These are phyloP conservation scores for Halesus radiatus DNA, from an alignment of 1,140 invertebrate species.

Conservation along the genomic window DNA sequence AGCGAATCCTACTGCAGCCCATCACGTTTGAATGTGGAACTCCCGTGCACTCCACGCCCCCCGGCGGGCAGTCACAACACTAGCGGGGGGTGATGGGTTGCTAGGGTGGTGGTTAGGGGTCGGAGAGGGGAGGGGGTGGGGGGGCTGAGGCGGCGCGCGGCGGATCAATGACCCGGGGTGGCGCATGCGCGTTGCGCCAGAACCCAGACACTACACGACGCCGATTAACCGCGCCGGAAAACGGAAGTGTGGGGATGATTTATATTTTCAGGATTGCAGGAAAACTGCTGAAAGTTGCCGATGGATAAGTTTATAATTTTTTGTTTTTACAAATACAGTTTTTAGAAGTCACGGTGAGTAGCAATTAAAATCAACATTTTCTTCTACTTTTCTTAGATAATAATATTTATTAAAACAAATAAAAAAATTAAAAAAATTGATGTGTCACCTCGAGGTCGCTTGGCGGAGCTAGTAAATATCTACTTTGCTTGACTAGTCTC, in stretches of 20 bases:
- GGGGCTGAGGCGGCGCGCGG: not conserved
- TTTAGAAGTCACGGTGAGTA: too few relatives aligned
- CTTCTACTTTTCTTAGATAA: too few relatives aligned
- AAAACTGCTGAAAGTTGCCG: not conserved
- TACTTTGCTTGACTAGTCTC: too few relatives aligned
- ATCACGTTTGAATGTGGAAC: constrained; percentile 6
- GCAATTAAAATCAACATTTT: too few relatives aligned
- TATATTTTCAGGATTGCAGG: constrained; percentile 6
- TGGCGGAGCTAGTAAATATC: too few relatives aligned
- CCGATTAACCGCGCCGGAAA: constrained; percentile 26
- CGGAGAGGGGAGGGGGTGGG: not conserved
- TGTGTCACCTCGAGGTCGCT: too few relatives aligned
- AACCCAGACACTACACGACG: constrained; percentile 19
- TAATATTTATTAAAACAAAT: too few relatives aligned
- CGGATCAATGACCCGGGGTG: constrained; percentile 10
- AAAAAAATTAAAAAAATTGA: too few relatives aligned
- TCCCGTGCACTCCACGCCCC: constrained; percentile 21
- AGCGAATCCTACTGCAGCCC: constrained; percentile 10
- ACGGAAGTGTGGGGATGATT: constrained; percentile 16
- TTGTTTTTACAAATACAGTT: too few relatives aligned
- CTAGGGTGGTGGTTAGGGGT: not conserved
- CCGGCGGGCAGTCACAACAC: constrained; percentile 21
- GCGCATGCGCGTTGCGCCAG: not conserved
- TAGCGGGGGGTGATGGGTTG: not conserved
- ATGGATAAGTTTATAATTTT: too few relatives aligned